Evolutionary conservation across 1,140 invertebrate species (phyloP).

Genomic region (Laupala kohalensis): DNA sequence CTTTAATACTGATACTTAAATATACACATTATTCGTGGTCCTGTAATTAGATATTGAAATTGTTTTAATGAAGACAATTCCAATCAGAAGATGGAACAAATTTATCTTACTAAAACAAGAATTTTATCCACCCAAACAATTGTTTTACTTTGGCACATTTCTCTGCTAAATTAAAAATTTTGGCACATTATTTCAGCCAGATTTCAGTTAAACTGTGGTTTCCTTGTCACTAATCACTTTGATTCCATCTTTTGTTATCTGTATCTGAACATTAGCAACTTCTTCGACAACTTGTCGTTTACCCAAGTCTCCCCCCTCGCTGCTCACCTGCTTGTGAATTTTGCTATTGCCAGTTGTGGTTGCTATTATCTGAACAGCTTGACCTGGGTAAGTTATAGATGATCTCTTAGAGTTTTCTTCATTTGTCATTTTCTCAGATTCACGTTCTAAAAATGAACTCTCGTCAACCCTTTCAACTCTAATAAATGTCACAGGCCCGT

Average conservation of each 20-base stretch:
- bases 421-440: conserved; percentile 23
- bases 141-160: background rate
- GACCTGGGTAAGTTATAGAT: conserved; percentile 29
- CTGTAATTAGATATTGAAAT: background rate
- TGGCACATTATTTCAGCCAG: background rate
- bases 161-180: background rate
- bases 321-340: conserved; percentile 32
- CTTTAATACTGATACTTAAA: background rate
- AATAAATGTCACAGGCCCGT: conserved; percentile 3
- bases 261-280: conserved; percentile 37
- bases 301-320: conserved; percentile 35
- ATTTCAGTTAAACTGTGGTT: conserved; percentile 43
- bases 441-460: background rate
- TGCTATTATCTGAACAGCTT: conserved; percentile 38
- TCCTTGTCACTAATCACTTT: conserved; percentile 61
- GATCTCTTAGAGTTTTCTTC: conserved; percentile 22
- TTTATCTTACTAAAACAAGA: background rate
- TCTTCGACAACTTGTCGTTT: background rate
- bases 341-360: conserved; percentile 21
- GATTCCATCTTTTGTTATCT: conserved; percentile 56
- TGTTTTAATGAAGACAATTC: background rate
- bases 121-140: background rate
- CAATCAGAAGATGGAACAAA: background rate
- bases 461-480: background rate
- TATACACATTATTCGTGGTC: background rate